These are phyloP conservation scores for Trogon surrucura DNA, from an alignment of 2,113 vertebrate species.

Conservation along the genomic window DNA sequence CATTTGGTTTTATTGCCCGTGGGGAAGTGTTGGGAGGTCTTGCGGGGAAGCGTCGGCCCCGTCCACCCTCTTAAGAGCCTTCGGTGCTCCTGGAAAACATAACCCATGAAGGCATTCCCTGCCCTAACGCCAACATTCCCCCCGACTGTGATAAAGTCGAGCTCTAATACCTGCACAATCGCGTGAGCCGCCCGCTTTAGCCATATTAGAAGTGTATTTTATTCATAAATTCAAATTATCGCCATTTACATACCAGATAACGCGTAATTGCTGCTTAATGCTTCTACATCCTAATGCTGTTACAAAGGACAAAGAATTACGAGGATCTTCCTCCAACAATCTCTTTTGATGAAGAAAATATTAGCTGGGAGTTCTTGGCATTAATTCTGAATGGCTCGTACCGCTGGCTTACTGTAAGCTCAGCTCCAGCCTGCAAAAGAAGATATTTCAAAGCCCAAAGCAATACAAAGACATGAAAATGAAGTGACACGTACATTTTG, in stretches of 20 bases:
- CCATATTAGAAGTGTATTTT: not conserved
- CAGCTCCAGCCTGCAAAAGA: not conserved
- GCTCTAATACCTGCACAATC: not conserved
- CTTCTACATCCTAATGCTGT: slow-evolving; percentile 10
- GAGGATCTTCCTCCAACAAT: not conserved
- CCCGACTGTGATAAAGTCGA: not conserved
- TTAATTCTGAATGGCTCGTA: slow-evolving; percentile 18
- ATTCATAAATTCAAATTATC: slow-evolving; percentile 34
- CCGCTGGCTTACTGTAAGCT: not conserved
- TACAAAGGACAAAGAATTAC: slow-evolving; percentile 29
- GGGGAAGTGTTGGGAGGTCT: not conserved
- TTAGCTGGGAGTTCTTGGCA: not conserved
- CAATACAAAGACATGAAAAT: not conserved
- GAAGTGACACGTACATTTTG: not conserved
- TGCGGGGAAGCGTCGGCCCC: accelerated
- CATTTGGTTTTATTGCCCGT: not conserved
- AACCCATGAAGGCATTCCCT: not conserved
- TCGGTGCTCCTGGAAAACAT: accelerated
- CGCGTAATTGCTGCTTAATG: slow-evolving; percentile 31
- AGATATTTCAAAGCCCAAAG: not conserved
- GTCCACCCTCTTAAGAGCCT: not conserved
- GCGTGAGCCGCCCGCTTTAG: not conserved
- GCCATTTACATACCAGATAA: slow-evolving; percentile 24
- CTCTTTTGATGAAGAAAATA: slow-evolving; percentile 38
- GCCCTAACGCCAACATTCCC: not conserved